Evolutionary conservation across 2,113 vertebrate genomes (phyloP), one percentile per base, ranked within the genome.

Genomic region (Chloropsis cyanopogon): DNA sequence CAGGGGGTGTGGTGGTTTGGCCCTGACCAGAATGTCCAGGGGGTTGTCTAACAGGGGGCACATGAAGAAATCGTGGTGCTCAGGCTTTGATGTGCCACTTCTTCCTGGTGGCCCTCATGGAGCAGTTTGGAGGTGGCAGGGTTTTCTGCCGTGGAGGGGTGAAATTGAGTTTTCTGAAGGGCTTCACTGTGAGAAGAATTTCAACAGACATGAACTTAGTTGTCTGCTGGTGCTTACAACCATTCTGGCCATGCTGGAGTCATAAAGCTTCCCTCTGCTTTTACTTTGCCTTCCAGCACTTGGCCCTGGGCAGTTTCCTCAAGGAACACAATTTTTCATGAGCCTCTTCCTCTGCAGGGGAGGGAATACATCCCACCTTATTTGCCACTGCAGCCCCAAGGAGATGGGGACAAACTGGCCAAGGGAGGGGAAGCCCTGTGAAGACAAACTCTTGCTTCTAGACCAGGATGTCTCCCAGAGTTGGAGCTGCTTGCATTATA

Each of bases 41-140:
- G 59, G 73, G 46, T 28, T 33, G 6, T 56, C 49, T 63, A 37
- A 60, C 0, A 2, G 33, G 29, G 8, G 20, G 14, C 28, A 82
- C 2, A 1, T 4, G 54, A 21, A 37, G 25, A 26, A 63, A 19
- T 61, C 0, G 0, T 3, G 1, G 4, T 46, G 42, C 6, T 57
- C 25, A 73, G 4, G 2, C 15, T 80, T 72, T 15, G 21, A 35
- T 21, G 18, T 29, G 29, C 11, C 19, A 25, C 57, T 78, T 69
- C 56, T 77, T 56, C 37, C 26, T 2, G 2, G 29, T 2, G 4
- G 50, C 53, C 3, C 23, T 28, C 53, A 50, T 10, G 50, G 16
- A 59, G 22, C 1, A 0, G 46, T 42, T 59, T 78, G 52, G 81
- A 88, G 65, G 17, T 37, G 17, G 29, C 2, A 3, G 29, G n/a